Evolutionary conservation across 2,797 vertebrate species (phyloP).

Genomic region (Mionectes olivaceus): DNA sequence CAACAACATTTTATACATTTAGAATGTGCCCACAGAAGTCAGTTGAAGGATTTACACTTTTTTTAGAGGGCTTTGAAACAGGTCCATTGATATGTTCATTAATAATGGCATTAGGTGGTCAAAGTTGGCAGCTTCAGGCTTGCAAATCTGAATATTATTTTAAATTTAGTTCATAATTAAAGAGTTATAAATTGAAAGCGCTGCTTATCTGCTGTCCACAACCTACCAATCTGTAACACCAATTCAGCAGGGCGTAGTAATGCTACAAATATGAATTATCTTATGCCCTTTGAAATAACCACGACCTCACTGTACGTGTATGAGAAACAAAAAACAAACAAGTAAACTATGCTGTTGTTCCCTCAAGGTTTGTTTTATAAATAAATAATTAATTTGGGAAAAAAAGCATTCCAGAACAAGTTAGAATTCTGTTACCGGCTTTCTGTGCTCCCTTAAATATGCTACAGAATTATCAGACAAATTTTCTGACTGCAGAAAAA

Average conservation of each 20-base stretch:
- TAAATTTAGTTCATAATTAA: constrained; percentile 27
- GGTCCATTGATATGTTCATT: constrained; percentile 1
- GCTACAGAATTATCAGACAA: neutral
- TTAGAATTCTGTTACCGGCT: neutral
- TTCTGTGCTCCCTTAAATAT: constrained; percentile 9
- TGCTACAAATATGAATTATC: neutral
- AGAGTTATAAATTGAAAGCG: constrained; percentile 4
- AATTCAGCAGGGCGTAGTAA: neutral
- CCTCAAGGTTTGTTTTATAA: neutral
- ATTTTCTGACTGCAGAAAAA: constrained; percentile 35
- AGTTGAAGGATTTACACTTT: constrained; percentile 3
- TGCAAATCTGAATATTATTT: constrained; percentile 1
- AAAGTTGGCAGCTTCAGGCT: neutral
- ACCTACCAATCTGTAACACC: neutral
- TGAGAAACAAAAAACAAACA: neutral
- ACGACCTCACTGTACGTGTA: neutral
- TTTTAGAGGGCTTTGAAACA: constrained; percentile 19
- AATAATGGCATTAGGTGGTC: constrained; percentile 24
- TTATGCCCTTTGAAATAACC: neutral
- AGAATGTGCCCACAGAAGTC: constrained; percentile 38
- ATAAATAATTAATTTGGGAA: neutral
- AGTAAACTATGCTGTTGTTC: neutral
- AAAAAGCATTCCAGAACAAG: constrained; percentile 5
- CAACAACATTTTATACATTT: constrained; percentile 37
- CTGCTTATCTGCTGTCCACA: neutral